Evolutionary conservation across 1,140 invertebrate species (phyloP).

Genomic region (Panulirus ornatus): DNA sequence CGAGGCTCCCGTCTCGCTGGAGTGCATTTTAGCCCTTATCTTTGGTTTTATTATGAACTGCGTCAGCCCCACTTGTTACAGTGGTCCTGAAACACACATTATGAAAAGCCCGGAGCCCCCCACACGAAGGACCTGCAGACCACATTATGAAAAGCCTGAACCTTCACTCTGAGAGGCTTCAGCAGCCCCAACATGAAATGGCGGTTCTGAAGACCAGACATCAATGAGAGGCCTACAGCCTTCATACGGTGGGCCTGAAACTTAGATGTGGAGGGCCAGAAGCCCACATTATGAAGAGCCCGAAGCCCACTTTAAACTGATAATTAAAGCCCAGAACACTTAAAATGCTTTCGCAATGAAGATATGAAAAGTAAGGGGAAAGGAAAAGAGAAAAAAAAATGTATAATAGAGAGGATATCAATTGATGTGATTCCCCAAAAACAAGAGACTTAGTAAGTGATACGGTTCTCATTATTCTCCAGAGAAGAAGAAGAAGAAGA

Average conservation of each 20-base stretch:
- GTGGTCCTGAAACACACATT: slow-evolving; percentile 34
- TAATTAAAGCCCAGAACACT: slow-evolving; percentile 69
- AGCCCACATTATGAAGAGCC: slow-evolving; percentile 34
- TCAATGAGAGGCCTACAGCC: not conserved
- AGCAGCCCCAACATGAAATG: not conserved
- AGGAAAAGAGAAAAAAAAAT: too few species aligned
- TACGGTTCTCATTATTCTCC: not conserved
- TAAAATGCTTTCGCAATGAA: slow-evolving; percentile 22
- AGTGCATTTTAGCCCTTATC: slow-evolving; percentile 56
- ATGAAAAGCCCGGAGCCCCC: slow-evolving; percentile 40
- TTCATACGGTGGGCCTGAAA: not conserved
- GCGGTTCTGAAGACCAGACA: not conserved
- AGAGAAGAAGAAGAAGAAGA: not conserved
- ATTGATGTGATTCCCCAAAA: not conserved
- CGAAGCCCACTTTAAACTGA: slow-evolving; percentile 46
- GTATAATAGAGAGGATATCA: not conserved
- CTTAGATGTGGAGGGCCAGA: not conserved
- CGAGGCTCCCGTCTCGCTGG: not conserved
- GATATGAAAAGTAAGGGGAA: slow-evolving; percentile 17
- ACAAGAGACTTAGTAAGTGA: not conserved
- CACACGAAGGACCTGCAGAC: too few species aligned
- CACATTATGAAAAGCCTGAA: too few species aligned
- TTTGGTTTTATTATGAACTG: slow-evolving; percentile 66
- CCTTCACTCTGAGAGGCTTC: too few species aligned
- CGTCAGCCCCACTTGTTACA: slow-evolving; percentile 31